Evolutionary conservation across 2,113 vertebrate species (phyloP), one percentile per base, ranked within the genome.

Genomic region (Meles meles): DNA sequence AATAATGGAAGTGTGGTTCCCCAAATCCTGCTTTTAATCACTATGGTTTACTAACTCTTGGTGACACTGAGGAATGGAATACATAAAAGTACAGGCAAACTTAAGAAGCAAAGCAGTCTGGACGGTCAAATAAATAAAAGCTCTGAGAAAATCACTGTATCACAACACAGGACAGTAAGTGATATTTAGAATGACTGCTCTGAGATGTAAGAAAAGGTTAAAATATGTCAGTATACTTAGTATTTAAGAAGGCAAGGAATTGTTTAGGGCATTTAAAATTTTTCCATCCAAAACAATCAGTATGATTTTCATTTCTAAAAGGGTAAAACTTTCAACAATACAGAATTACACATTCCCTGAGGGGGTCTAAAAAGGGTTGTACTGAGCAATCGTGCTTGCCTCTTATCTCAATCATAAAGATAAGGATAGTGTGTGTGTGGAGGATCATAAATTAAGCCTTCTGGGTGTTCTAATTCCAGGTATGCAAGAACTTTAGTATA

Each of bases 271-370:
- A 81, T 79, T 92, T 34, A 59, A 88, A 31, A 67, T 18, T 65
- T 81, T 91, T 89, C 25, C 37, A 94, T 44, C 31, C 27, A 69
- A 94, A 90, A 79, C 20, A 57, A 11, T 52, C 69, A 55, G 31
- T 67, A 61, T 13, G 11, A 67, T 90, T 96, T 96, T 94, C 34
- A 96, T 69, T 80, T 90, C 61, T 88, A 91, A 93, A 97, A 29
- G 27, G 12, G 17, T 72, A 92, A 96, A 96, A 49, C 21, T 63
- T 63, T 34, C 88, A 92, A 87, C 49, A 80, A 13, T 67, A 57
- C 7, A 61, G 82, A 93, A 91, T 76, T 55, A 85, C 31, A 63
- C 49, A 86, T 92, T 93, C 74, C 44, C 29, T 49, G 14, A 83
- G 44, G 34, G 34, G 13, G 6, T 92, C 87, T 44, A 84, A 88